Conservation (phyloP, 2,113 vertebrate species). For the Terrapene triunguis region DNA sequence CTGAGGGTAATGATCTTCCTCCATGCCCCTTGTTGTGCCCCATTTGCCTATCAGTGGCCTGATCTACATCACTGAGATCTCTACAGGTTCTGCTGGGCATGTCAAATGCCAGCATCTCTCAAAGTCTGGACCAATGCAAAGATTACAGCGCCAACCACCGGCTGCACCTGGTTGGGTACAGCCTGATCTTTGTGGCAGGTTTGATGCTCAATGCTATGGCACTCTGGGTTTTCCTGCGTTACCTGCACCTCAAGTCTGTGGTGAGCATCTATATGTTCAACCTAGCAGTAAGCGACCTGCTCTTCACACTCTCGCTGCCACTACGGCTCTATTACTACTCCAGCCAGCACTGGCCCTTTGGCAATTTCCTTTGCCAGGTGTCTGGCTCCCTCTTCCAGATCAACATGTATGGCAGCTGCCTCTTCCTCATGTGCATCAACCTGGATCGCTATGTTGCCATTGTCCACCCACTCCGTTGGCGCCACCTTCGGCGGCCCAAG, state of each 20-base stretch:
- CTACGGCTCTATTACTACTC: slow-evolving; percentile 84
- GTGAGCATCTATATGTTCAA: slow-evolving; percentile 89
- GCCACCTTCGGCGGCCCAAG: slow-evolving; percentile 80
- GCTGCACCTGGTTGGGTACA: slow-evolving; percentile 81
- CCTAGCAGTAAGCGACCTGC: slow-evolving; percentile 85
- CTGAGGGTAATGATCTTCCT: slow-evolving; percentile 25
- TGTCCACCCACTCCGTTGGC: slow-evolving; percentile 82
- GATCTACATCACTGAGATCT: background rate
- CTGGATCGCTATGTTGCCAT: slow-evolving; percentile 86
- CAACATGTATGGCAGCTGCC: slow-evolving; percentile 89
- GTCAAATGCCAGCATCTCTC: background rate
- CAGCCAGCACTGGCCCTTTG: slow-evolving; percentile 81
- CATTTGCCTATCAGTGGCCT: background rate
- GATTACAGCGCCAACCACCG: slow-evolving; percentile 71
- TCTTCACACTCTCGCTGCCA: slow-evolving; percentile 84
- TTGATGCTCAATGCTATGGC: slow-evolving; percentile 78
- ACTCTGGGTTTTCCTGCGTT: slow-evolving; percentile 81
- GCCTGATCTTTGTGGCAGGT: slow-evolving; percentile 75
- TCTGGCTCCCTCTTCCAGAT: slow-evolving; percentile 88
- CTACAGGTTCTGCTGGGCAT: background rate
- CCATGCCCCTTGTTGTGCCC: background rate
- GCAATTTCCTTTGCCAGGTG: slow-evolving; percentile 79
- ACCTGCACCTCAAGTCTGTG: slow-evolving; percentile 77
- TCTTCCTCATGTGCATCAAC: slow-evolving; percentile 87
- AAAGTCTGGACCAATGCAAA: slow-evolving; percentile 41